phyloP scores from a whole-genome alignment of 92 coral and sea anemone genomes.

The Heteractis magnifica region DNA sequence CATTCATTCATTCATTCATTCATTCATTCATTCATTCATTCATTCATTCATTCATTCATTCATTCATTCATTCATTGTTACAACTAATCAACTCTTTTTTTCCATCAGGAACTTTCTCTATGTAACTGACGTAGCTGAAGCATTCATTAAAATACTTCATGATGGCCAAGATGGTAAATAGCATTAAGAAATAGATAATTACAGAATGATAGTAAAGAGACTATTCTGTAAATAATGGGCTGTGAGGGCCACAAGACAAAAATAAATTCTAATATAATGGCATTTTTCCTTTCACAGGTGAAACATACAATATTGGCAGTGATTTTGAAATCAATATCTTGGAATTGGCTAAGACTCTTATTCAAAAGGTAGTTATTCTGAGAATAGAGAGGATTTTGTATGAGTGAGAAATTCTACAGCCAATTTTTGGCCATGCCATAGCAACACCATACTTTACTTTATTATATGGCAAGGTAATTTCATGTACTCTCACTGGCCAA shows the following conservation, averaged over 20 bases:
- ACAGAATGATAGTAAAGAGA: background rate
- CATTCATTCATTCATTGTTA: background rate
- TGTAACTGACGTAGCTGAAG: conserved; percentile 64
- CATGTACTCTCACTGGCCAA: no score
- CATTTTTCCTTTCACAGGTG: conserved; percentile 31
- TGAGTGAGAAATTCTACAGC: no score
- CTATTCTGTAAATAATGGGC: no score
- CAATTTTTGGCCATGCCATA: no score
- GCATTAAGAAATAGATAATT: no score
- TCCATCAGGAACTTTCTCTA: conserved; percentile 53
- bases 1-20: background rate
- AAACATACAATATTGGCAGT: conserved; percentile 58
- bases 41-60: background rate
- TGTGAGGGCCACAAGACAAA: background rate
- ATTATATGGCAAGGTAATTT: no score
- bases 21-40: background rate
- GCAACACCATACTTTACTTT: no score
- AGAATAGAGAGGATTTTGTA: no score
- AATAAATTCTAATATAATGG: background rate
- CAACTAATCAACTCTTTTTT: background rate
- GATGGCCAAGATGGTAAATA: conserved; percentile 50
- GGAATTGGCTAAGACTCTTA: conserved; percentile 51
- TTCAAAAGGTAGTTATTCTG: conserved; percentile 18
- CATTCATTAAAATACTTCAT: conserved; percentile 52
- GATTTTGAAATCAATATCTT: conserved; percentile 49